Conservation (phyloP, 2,113 vertebrate genomes). For the Scophthalmus maximus region DNA sequence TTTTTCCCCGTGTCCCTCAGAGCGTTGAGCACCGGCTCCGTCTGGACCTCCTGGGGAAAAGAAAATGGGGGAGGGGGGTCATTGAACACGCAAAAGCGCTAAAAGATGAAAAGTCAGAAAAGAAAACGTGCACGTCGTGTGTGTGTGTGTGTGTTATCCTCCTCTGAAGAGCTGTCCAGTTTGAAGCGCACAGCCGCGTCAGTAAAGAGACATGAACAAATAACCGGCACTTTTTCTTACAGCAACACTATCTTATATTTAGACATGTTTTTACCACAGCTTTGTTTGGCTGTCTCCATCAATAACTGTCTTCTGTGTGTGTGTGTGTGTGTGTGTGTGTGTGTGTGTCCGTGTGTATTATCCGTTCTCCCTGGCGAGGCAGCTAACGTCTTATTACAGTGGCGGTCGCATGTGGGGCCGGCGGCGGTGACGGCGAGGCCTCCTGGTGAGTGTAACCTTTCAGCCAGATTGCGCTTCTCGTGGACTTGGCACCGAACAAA, state of each 20-base stretch:
- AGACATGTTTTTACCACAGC: slow-evolving; percentile 38
- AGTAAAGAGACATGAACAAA: slow-evolving; percentile 6
- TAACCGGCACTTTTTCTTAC: background rate
- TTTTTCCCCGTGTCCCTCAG: slow-evolving; percentile 72
- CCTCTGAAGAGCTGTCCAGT: background rate
- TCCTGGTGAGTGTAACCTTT: slow-evolving; percentile 48
- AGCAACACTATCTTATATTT: slow-evolving; percentile 16
- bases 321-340: slow-evolving; percentile 21
- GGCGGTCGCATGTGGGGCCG: background rate
- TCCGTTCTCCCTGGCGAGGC: slow-evolving; percentile 1
- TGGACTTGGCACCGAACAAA: slow-evolving; percentile 47
- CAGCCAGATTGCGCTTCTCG: slow-evolving; percentile 41
- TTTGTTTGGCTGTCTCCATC: slow-evolving; percentile 45
- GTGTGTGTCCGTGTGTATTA: slow-evolving; percentile 17
- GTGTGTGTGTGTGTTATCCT: background rate
- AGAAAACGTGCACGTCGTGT: background rate
- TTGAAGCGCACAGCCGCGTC: slow-evolving; percentile 19
- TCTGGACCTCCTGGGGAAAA: slow-evolving; percentile 76
- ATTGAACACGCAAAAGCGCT: no score
- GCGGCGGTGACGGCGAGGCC: slow-evolving; percentile 27
- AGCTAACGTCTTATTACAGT: slow-evolving; percentile 6
- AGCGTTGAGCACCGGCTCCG: slow-evolving; percentile 77
- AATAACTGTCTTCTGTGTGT: slow-evolving; percentile 25
- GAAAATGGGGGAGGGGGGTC: no score
- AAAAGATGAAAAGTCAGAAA: no score